Evolutionary conservation across 2,113 vertebrate genomes (phyloP).

Genomic region (Lipophrys pholis): DNA sequence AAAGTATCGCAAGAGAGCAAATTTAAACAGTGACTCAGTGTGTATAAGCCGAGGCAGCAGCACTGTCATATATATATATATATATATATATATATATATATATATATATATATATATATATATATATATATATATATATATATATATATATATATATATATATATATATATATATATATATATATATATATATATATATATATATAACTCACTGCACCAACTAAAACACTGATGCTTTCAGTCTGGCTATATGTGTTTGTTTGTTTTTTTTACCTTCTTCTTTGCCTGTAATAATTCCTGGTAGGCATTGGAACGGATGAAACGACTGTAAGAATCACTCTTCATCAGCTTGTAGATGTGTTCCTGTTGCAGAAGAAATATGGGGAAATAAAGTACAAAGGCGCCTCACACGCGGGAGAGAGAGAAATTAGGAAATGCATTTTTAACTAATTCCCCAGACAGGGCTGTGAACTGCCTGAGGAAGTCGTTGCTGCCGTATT

Average conservation of each 20-base stretch:
- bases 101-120: no score
- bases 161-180: no score
- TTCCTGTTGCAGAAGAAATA: constrained; percentile 83
- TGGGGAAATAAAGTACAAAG: constrained; percentile 15
- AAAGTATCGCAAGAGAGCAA: no score
- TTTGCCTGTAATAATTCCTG: constrained; percentile 99
- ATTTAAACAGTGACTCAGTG: no score
- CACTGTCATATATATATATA: no score
- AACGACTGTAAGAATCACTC: constrained; percentile 98
- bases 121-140: no score
- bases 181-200: no score
- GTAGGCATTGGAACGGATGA: constrained; percentile 99
- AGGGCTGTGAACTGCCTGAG: neutral
- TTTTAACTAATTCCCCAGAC: neutral
- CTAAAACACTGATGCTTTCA: neutral
- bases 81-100: no score
- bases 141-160: no score
- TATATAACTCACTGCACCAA: neutral
- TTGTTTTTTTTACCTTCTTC: constrained; percentile 89
- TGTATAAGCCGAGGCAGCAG: neutral
- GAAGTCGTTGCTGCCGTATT: neutral
- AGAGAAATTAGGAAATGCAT: neutral
- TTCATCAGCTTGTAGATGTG: constrained; percentile 99
- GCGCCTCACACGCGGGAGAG: neutral
- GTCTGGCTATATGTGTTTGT: neutral